Conservation (phyloP, 2,113 vertebrate species). For the Pygoscelis adeliae region DNA sequence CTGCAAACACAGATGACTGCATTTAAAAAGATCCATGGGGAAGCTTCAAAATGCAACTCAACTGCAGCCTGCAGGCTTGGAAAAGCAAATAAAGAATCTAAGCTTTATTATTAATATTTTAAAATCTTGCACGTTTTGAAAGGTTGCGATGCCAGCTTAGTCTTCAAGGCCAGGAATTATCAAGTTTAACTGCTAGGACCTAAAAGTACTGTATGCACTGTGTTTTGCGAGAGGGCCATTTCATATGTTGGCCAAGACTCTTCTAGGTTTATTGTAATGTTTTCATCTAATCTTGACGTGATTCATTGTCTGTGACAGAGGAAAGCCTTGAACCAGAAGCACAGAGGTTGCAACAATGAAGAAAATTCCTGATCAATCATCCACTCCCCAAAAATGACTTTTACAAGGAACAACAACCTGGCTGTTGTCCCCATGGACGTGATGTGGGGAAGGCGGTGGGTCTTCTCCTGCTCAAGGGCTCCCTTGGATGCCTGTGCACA, state of each 20-base stretch:
- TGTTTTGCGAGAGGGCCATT: not conserved
- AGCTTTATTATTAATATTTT: not conserved
- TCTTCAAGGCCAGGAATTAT: not conserved
- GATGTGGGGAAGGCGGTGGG: rapidly evolving
- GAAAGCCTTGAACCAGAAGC: not conserved
- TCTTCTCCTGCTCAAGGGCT: not conserved
- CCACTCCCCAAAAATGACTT: not conserved
- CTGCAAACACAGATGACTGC: not conserved
- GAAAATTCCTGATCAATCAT: not conserved
- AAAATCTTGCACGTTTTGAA: not conserved
- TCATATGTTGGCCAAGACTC: not conserved
- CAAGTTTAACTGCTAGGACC: not conserved
- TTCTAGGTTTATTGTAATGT: not conserved
- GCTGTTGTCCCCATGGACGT: rapidly evolving
- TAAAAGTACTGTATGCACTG: not conserved
- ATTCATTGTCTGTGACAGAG: not conserved
- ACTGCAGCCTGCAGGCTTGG: not conserved
- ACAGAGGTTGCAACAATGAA: not conserved
- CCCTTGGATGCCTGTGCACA: rapidly evolving
- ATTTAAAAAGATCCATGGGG: not conserved
- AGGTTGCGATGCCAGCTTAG: not conserved
- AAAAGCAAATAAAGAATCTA: not conserved
- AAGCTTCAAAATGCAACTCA: not conserved
- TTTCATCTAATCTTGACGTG: not conserved
- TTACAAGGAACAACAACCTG: not conserved